Evolutionary conservation across 2,797 vertebrate species (phyloP).

Genomic region (Pempheris klunzingeri): DNA sequence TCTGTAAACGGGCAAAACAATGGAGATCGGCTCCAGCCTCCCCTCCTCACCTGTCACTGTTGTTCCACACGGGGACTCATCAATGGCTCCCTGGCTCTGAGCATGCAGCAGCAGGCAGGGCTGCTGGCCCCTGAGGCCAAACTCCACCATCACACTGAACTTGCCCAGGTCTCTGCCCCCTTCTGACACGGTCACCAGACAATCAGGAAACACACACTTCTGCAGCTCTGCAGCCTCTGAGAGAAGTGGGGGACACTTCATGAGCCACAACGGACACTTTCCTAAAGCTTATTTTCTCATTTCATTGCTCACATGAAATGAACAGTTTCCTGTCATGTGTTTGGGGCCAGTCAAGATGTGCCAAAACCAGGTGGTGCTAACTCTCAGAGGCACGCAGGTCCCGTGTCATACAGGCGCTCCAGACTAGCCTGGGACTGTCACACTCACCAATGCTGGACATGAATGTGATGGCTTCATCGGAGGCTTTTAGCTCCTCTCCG

Average conservation of each 20-base stretch:
- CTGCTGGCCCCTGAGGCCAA: constrained; percentile 68
- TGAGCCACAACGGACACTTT: neutral
- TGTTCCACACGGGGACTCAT: constrained; percentile 85
- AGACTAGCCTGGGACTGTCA: neutral
- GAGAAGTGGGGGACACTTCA: neutral
- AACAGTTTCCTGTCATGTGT: neutral
- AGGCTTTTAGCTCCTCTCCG: constrained; percentile 56
- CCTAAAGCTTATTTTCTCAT: too few relatives aligned
- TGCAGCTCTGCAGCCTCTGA: constrained; percentile 85
- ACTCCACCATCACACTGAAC: constrained; percentile 85
- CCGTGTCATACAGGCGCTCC: neutral
- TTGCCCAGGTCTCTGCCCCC: constrained; percentile 84
- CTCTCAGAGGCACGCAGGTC: neutral
- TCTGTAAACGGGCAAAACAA: neutral
- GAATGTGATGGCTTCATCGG: constrained; percentile 76
- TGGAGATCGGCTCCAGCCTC: neutral
- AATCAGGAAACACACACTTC: constrained; percentile 88
- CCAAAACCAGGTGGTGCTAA: constrained; percentile 51
- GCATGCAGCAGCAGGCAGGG: constrained; percentile 87
- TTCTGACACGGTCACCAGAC: constrained; percentile 83
- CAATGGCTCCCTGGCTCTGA: constrained; percentile 81
- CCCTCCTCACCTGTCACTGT: constrained; percentile 86
- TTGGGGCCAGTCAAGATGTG: constrained; percentile 7
- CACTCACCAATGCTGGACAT: constrained; percentile 79
- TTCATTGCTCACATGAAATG: neutral